These are phyloP conservation scores for Yoshiicerus persimilis DNA, from an alignment of 1,140 invertebrate species.

Conservation along the genomic window DNA sequence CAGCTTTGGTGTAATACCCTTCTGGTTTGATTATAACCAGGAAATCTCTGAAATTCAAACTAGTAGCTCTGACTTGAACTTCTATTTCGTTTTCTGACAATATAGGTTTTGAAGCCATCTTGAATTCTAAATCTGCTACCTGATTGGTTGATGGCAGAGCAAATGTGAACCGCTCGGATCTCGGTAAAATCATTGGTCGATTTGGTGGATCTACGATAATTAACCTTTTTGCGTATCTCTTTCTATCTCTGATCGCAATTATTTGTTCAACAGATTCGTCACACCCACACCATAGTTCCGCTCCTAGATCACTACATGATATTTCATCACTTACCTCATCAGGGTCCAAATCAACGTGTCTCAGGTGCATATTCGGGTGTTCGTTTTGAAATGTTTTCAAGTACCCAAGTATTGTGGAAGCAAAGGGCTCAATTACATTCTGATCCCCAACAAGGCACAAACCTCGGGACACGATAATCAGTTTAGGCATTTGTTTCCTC, in stretches of 20 bases:
- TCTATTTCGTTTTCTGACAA: background rate
- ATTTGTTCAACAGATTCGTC: background rate
- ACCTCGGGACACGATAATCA: background rate
- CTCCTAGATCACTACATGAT: background rate
- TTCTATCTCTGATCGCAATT: background rate
- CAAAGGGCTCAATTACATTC: background rate
- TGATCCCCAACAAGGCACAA: background rate
- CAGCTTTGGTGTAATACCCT: background rate
- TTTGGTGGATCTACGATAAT: background rate
- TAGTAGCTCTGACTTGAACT: background rate
- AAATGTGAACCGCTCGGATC: background rate
- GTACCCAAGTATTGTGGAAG: background rate
- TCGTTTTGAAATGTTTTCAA: background rate
- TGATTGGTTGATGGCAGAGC: background rate
- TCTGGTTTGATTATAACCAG: background rate
- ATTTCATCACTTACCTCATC: background rate
- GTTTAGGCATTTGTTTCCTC: background rate
- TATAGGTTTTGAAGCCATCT: background rate
- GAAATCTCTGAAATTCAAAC: constrained; percentile 6
- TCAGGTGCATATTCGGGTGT: background rate
- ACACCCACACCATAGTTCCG: background rate
- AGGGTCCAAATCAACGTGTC: background rate
- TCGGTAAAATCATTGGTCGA: background rate
- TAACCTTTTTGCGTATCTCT: background rate
- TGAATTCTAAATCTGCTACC: background rate